phyloP scores from a whole-genome alignment of 1,140 invertebrate genomes.

The Aricia agestis region DNA sequence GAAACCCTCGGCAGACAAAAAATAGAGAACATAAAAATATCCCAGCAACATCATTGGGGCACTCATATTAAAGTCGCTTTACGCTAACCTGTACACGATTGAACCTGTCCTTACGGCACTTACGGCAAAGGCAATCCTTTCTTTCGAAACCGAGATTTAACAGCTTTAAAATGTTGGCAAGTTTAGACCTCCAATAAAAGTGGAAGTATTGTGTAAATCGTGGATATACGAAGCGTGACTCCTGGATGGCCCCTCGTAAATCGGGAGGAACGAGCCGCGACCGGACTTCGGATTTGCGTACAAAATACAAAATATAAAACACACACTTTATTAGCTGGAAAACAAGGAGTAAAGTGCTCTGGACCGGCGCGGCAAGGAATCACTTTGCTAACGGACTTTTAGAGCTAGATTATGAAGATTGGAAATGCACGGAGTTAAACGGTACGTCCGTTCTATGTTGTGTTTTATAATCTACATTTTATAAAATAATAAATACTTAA shows the following conservation, averaged over 20 bases:
- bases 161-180: constrained; percentile 6
- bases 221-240: constrained; percentile 25
- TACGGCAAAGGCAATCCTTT: background rate
- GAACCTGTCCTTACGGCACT: background rate
- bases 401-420: too few species aligned
- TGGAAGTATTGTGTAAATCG: constrained; percentile 6
- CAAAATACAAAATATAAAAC: constrained; percentile 13
- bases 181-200: background rate
- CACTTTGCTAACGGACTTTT: too few species aligned
- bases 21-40: too few species aligned
- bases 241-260: constrained; percentile 21
- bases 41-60: too few species aligned
- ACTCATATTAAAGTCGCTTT: too few species aligned
- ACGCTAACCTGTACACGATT: too few species aligned
- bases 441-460: too few species aligned
- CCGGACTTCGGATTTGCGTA: constrained; percentile 21
- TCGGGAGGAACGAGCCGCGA: constrained; percentile 21
- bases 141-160: background rate
- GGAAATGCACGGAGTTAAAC: too few species aligned
- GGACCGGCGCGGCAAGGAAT: too few species aligned
- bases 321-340: background rate
- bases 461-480: too few species aligned
- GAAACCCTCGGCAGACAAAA: too few species aligned
- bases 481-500: too few species aligned
- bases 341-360: background rate